A percentile compares a stretch with the other conserved stretches of the same genome.
These are phyloP conservation scores for Girardinichthys multiradiatus DNA, from an alignment of 2,113 vertebrate genomes.

Conservation along the genomic window DNA sequence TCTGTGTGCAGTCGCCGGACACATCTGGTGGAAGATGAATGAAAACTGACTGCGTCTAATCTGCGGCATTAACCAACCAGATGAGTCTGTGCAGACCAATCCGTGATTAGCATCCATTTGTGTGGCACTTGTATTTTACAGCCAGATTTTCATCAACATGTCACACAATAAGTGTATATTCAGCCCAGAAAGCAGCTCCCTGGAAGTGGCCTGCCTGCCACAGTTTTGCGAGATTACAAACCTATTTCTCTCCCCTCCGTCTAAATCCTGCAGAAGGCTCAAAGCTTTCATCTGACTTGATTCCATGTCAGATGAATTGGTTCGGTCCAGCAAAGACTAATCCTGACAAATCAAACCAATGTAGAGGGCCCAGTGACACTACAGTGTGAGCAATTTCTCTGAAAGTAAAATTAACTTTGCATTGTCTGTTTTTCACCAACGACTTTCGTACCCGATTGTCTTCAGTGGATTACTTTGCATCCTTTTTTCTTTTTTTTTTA, in stretches of 20 bases:
- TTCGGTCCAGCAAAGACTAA: slow-evolving; percentile 71
- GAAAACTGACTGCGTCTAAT: slow-evolving; percentile 13
- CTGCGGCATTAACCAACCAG: slow-evolving; percentile 3
- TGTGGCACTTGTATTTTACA: neutral
- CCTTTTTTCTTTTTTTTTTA: neutral
- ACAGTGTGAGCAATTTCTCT: slow-evolving; percentile 41
- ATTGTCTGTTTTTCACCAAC: slow-evolving; percentile 11
- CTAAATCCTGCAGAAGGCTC: slow-evolving; percentile 72
- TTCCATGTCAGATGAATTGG: slow-evolving; percentile 74
- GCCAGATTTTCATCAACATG: neutral
- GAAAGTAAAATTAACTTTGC: slow-evolving; percentile 55
- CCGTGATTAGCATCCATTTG: slow-evolving; percentile 6
- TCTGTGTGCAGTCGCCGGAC: neutral
- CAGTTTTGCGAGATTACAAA: slow-evolving; percentile 65
- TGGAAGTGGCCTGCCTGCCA: slow-evolving; percentile 19
- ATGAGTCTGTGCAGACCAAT: slow-evolving; percentile 32
- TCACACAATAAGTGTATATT: slow-evolving; percentile 6
- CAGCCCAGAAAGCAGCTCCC: slow-evolving; percentile 25
- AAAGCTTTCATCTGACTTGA: slow-evolving; percentile 74
- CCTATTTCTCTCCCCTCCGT: slow-evolving; percentile 48
- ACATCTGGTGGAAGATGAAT: slow-evolving; percentile 20
- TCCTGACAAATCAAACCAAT: slow-evolving; percentile 66
- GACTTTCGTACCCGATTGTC: slow-evolving; percentile 7
- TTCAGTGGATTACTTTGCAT: neutral
- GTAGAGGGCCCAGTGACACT: slow-evolving; percentile 25